These are phyloP conservation scores for Psittacula cyanocephala DNA, from an alignment of 2,113 vertebrate species.

Conservation along the genomic window DNA sequence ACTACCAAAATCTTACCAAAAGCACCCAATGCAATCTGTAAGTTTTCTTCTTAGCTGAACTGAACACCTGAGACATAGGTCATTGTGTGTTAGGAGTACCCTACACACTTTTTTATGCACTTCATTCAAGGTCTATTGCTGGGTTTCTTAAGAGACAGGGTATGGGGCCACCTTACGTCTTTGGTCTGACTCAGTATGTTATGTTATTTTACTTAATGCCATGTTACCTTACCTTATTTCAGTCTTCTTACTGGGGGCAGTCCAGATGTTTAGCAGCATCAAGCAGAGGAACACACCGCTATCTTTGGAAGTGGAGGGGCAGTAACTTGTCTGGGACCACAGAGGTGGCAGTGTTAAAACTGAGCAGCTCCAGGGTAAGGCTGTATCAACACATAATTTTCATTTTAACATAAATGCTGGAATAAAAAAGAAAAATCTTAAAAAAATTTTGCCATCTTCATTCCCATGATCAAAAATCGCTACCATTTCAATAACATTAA, in stretches of 20 bases:
- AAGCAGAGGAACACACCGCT: neutral
- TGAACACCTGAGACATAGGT: neutral
- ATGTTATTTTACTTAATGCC: neutral
- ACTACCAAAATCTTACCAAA: neutral
- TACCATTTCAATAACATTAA: conserved; percentile 64
- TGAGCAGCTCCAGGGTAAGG: neutral
- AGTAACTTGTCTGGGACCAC: conserved; percentile 5
- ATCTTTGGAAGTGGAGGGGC: conserved; percentile 13
- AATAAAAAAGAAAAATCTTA: neutral
- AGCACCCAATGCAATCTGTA: neutral
- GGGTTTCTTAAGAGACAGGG: neutral
- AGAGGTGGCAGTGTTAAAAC: conserved; percentile 12
- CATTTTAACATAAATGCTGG: conserved; percentile 25
- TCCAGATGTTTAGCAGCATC: neutral
- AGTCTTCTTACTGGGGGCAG: neutral
- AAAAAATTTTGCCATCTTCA: conserved; percentile 48
- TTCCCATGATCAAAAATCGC: conserved; percentile 58
- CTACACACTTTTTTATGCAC: neutral
- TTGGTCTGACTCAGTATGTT: neutral
- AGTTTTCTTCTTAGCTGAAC: neutral
- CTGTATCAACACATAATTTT: conserved; percentile 38
- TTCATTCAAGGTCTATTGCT: neutral
- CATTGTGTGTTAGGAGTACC: neutral
- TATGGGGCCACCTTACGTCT: neutral
- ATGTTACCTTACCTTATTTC: neutral